Evolutionary conservation across 2,113 vertebrate species (phyloP).

Genomic region (Indicator indicator): DNA sequence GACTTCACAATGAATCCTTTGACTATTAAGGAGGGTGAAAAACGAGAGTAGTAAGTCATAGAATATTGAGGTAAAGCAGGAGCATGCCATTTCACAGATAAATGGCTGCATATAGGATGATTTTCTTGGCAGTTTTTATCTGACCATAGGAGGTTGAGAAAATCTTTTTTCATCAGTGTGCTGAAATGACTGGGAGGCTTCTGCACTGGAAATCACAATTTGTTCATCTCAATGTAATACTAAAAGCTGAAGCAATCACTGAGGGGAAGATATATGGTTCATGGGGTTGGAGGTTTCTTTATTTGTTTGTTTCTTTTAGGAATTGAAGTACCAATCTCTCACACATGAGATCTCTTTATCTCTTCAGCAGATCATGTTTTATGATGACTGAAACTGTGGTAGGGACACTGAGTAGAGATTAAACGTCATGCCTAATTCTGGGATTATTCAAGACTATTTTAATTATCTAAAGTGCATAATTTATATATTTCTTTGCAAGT

Average conservation of each 20-base stretch:
- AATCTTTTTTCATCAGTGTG: rapidly evolving
- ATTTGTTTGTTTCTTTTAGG: not conserved
- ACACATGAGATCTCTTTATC: not conserved
- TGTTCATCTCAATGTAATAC: not conserved
- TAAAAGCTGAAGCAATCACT: not conserved
- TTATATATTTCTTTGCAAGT: not conserved
- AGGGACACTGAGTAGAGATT: not conserved
- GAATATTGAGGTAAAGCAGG: not conserved
- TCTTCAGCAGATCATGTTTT: not conserved
- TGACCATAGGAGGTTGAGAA: not conserved
- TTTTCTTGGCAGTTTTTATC: not conserved
- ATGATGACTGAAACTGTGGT: not conserved
- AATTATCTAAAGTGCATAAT: not conserved
- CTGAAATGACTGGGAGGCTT: not conserved
- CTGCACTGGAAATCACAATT: not conserved
- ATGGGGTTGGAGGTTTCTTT: rapidly evolving
- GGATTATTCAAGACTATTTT: not conserved
- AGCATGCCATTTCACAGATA: not conserved
- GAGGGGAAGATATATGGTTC: not conserved
- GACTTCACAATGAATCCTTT: not conserved
- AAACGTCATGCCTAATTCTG: not conserved
- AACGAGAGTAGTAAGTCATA: not conserved
- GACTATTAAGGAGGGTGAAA: not conserved
- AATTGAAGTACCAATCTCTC: not conserved
- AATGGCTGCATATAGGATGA: not conserved